Percentiles rank a stretch among this genome's conserved stretches.
Evolutionary conservation across 1,140 invertebrate species (phyloP).

Genomic region (Adelges cooleyi): DNA sequence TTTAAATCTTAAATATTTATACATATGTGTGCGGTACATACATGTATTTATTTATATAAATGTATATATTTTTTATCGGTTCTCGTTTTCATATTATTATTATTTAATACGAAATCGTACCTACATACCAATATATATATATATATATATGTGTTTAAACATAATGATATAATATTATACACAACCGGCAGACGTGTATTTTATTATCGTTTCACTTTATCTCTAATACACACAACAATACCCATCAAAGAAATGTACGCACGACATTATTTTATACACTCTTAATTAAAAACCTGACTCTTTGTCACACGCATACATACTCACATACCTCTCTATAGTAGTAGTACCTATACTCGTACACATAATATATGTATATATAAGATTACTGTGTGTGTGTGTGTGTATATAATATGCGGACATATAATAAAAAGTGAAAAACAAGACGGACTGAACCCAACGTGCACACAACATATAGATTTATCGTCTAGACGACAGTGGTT

Average conservation of each 20-base stretch:
- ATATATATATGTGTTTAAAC: too few species aligned
- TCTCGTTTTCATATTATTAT: too few species aligned
- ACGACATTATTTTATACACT: constrained; percentile 25
- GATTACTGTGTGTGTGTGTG: neutral
- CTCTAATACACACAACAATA: constrained; percentile 25
- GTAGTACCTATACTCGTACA: too few species aligned
- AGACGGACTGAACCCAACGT: constrained; percentile 10
- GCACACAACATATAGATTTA: constrained; percentile 27
- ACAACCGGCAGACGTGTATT: neutral
- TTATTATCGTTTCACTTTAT: constrained; percentile 19
- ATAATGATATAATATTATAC: too few species aligned
- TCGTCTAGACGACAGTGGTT: constrained; percentile 28
- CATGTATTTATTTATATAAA: too few species aligned
- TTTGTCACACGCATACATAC: constrained; percentile 13
- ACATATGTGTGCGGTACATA: too few species aligned
- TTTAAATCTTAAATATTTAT: too few species aligned
- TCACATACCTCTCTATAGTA: too few species aligned
- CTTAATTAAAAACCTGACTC: constrained; percentile 29
- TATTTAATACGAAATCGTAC: too few species aligned
- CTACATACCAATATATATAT: too few species aligned
- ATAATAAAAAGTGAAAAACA: constrained; percentile 13
- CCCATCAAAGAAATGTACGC: constrained; percentile 23
- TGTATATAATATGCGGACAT: too few species aligned
- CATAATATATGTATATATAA: neutral
- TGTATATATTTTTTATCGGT: too few species aligned